Base-by-base conservation (phyloP, 1,140 invertebrate species). In the Drosophila parvula region DNA sequence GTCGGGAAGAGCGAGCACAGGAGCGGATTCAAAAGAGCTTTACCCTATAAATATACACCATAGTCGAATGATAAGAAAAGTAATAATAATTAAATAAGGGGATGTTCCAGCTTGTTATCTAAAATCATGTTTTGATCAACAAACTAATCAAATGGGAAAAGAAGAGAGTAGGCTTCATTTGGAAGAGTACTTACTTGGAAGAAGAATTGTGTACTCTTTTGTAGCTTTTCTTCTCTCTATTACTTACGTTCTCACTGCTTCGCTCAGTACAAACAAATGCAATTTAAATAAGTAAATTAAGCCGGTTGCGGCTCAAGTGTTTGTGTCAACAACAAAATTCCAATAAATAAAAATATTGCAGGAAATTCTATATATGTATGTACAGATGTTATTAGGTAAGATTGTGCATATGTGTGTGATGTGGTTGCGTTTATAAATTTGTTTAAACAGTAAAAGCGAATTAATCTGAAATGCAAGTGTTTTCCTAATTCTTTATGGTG, bases 231-330 rank as follows among this genome's bases (percentile, higher is more conserved):
- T 59, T 58, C n/a, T 59, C 14, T 43, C 36, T 6, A 0, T 27
- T 59, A 8, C 0, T 60, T 12, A 7, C 8, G 12, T 6, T n/a
- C 18, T 43, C 18, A 27, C 14, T 16, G 27, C 28, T n/a, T 53
- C 14, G 59, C 3, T 18, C 18, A 43, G 9, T 12, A 16, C 28
- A 22, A 44, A 59, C 28, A 44, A 32, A 60, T 14, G 12, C 14
- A 61, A 55, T 55, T 38, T 28, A 38, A 38, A 55, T n/a, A 36
- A 40, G 47, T 18, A 53, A 61, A 55, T 61, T 53, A 38, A 38
- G 11, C 22, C 48, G 47, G 48, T 9, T 53, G 47, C 8, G 11
- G 7, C 8, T 16, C 22, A 11, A 44, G 30, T 36, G 57, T 27
- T 47, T 47, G n/a, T 47, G 32, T 36, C 30, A 16, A 61, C 45